Percentiles rank a stretch among this genome's conserved stretches.
Evolutionary conservation across 2,113 vertebrate species (phyloP).

Genomic region (Dipodomys stephensi): DNA sequence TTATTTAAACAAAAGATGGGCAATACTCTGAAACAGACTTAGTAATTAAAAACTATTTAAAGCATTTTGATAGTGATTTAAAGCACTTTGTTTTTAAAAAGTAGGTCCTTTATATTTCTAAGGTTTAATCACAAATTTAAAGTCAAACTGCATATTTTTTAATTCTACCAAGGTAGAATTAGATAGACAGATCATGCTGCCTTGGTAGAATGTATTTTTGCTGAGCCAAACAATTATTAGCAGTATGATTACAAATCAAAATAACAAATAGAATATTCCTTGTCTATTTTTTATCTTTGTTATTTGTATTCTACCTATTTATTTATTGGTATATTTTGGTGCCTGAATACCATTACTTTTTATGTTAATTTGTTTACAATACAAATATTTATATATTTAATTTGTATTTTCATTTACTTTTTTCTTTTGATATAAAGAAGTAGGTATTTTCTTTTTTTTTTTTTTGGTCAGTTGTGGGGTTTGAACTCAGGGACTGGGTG

Average conservation of each 20-base stretch:
- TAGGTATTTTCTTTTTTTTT: too few relatives aligned
- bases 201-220: too few relatives aligned
- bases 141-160: slow-evolving; percentile 39
- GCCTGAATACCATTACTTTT: slow-evolving; percentile 1
- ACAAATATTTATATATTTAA: slow-evolving; percentile 13
- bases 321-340: slow-evolving; percentile 4
- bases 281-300: slow-evolving; percentile 9
- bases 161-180: background rate
- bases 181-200: background rate
- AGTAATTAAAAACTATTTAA: slow-evolving; percentile 34
- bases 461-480: too few relatives aligned
- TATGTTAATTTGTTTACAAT: slow-evolving; percentile 30
- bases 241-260: slow-evolving; percentile 41
- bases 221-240: slow-evolving; percentile 31
- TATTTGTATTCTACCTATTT: slow-evolving; percentile 12
- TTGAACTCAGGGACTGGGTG: too few relatives aligned
- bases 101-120: background rate
- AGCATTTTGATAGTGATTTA: slow-evolving; percentile 15
- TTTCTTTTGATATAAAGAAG: slow-evolving; percentile 32
- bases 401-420: slow-evolving; percentile 35
- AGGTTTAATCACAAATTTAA: slow-evolving; percentile 33
- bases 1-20: slow-evolving; percentile 1
- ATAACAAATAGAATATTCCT: slow-evolving; percentile 28
- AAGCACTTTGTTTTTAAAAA: background rate
- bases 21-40: slow-evolving; percentile 25